These are phyloP conservation scores for Glaucomys volans DNA, from an alignment of 2,113 vertebrate species.

Conservation along the genomic window DNA sequence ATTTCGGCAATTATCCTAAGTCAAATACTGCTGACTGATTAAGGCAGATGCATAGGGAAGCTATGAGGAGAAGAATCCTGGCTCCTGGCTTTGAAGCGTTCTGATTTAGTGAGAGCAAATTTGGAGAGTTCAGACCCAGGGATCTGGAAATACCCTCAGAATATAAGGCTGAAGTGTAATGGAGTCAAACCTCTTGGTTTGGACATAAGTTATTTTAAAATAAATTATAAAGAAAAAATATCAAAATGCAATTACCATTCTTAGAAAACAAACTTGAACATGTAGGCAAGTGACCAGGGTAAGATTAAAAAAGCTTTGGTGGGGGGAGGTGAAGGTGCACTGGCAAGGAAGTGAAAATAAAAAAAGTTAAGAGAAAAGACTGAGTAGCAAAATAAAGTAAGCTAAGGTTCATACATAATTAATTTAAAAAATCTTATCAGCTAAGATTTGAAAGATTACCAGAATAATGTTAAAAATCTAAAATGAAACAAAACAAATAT, in stretches of 20 bases:
- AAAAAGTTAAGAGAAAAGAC: not conserved
- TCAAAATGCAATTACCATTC: not conserved
- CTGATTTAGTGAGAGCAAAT: not conserved
- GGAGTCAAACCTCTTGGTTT: not conserved
- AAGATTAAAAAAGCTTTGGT: not conserved
- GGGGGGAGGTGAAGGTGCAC: not conserved
- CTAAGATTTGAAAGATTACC: not conserved
- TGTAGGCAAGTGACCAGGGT: not conserved
- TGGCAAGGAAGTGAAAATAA: not conserved
- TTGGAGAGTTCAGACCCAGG: not conserved
- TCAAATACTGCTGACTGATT: not conserved
- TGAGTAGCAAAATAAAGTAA: not conserved
- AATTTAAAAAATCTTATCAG: not conserved
- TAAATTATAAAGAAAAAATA: not conserved
- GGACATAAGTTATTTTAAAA: not conserved
- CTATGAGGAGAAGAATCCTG: not conserved
- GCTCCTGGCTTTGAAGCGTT: not conserved
- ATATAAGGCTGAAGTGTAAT: not conserved
- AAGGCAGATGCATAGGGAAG: not conserved
- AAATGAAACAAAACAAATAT: slow-evolving; percentile 6
- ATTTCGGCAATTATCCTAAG: not conserved
- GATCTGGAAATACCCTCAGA: not conserved
- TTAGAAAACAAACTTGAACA: slow-evolving; percentile 1
- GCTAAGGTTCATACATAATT: not conserved
- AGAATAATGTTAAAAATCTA: not conserved